Evolutionary conservation across 2,888 invertebrate species (phyloP), one percentile per base, ranked within the genome.

Genomic region (Anticlea derivata): DNA sequence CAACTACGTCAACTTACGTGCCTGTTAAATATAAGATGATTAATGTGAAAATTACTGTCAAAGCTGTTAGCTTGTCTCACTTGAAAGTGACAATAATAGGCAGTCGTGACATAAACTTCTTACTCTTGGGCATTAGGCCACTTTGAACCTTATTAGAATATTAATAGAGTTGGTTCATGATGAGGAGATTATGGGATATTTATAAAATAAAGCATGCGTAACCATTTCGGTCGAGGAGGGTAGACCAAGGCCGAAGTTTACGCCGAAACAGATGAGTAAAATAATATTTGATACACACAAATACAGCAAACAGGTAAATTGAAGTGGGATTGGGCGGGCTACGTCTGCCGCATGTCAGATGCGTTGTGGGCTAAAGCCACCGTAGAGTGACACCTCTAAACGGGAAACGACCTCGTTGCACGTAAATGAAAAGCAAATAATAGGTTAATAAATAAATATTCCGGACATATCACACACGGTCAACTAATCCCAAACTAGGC

Each of bases 171-270:
- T 62, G 66, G 58, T 62, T 58, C 35, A n/a, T 66, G 37, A 62
- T 54, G 59, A 64, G 73, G 61, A 58, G 54, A 45, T 73, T 73
- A n/a, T n/a, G n/a, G 80, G 64, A 56, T 63, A 68, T 74, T 63
- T 73, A 78, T 80, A 84, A 86, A 86, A 86, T 86, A 81, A 79
- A 81, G 73, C 72, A 84, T 87, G 76, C 75, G 78, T 88, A 87
- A 84, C 77, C 86, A 87, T 86, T 87, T 75, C 61, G 56, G 57
- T 61, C 62, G 60, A 63, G 74, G 65, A 67, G 58, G 64, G 11
- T 26, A 44, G n/a, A 3, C 17, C 4, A 37, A 12, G 7, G 7
- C 37, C 26, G 37, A 33, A 33, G 22, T 4, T 8, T 5, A 13
- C 7, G 8, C 11, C 35, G 31, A 34, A 26, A 38, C n/a, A 17